phyloP scores from a whole-genome alignment of 2,113 vertebrate genomes.

The Pomatorhinus ruficollis region DNA sequence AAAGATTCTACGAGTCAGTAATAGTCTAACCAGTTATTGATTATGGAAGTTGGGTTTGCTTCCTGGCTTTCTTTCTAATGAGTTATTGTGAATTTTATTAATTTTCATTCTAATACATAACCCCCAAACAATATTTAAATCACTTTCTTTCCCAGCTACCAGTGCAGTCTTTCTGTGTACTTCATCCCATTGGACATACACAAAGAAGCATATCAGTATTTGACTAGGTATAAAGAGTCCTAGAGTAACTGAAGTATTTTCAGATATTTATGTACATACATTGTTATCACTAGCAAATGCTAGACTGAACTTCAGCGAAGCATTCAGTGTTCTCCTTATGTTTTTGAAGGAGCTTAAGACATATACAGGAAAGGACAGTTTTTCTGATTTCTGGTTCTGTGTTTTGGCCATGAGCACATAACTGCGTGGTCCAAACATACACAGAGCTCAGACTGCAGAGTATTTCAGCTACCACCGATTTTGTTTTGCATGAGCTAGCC shows the following conservation, averaged over 20 bases:
- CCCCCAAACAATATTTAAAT: not conserved
- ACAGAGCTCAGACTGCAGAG: not conserved
- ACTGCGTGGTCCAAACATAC: not conserved
- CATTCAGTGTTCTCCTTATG: not conserved
- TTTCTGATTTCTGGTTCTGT: not conserved
- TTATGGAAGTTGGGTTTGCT: not conserved
- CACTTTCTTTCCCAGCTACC: not conserved
- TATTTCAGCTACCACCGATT: not conserved
- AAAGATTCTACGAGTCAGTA: not conserved
- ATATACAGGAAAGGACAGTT: not conserved
- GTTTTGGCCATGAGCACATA: not conserved
- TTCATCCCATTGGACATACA: not conserved
- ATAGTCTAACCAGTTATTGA: not conserved
- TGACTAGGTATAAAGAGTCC: not conserved
- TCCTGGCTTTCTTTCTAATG: not conserved
- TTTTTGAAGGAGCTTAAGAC: not conserved
- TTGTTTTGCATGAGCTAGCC: not conserved
- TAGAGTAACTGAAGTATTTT: not conserved
- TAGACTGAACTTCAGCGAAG: not conserved
- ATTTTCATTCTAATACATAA: not conserved
- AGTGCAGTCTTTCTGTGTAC: not conserved
- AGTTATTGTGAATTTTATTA: not conserved
- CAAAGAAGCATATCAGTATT: not conserved
- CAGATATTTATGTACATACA: accelerated
- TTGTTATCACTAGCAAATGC: not conserved